phyloP scores from a whole-genome alignment of 2,113 vertebrate genomes.

The Micronycteris hirsuta region DNA sequence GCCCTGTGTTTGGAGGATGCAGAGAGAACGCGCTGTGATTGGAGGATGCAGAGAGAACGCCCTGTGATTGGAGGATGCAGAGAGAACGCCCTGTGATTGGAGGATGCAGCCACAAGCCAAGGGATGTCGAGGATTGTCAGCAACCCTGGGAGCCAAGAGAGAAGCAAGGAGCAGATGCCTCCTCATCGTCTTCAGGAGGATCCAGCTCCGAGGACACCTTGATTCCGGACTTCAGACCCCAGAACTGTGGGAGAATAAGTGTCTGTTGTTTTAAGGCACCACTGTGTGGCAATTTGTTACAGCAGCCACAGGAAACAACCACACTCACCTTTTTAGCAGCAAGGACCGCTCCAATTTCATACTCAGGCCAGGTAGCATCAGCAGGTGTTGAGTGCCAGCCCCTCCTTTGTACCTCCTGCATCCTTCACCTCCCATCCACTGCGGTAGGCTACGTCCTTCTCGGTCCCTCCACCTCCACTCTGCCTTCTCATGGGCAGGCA shows the following conservation, averaged over 20 bases:
- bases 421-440: fast-evolving
- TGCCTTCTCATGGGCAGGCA: neutral
- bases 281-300: neutral
- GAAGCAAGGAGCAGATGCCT: neutral
- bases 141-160: neutral
- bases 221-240: neutral
- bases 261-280: neutral
- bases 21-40: fast-evolving
- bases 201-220: neutral
- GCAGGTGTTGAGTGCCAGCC: fast-evolving
- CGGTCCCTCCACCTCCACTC: neutral
- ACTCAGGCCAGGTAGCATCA: neutral
- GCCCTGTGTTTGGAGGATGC: fast-evolving
- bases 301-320: neutral
- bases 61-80: fast-evolving
- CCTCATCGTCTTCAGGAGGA: neutral
- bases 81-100: neutral
- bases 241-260: neutral
- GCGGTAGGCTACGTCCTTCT: neutral
- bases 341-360: neutral
- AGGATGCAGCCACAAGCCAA: neutral
- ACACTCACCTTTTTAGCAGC: too few species aligned
- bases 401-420: fast-evolving
- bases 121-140: too few species aligned
- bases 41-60: fast-evolving